Evolutionary conservation across 1,140 invertebrate species (phyloP), one percentile per base, ranked within the genome.

Genomic region (Drosophila nebulosa): DNA sequence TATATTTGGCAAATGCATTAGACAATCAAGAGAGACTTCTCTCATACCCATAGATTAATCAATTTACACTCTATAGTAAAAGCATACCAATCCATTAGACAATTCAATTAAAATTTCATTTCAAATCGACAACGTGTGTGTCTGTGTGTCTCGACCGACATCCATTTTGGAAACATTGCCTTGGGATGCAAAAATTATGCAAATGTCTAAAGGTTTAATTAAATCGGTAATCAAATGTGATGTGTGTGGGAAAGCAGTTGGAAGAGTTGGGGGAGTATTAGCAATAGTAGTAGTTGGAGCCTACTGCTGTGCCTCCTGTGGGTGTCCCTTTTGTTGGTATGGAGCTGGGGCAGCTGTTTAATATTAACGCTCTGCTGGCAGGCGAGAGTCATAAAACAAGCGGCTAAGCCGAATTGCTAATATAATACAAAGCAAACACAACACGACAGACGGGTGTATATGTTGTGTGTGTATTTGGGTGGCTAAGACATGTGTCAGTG

Each of bases 371-470:
- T 27, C 73, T 53, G 65, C 50, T 69, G 73, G 71, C 73, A 76
- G 74, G 74, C 73, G 30, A 77, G 51, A 59, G 67, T 56, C 57
- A 74, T 86, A 85, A 85, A 86, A 68, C 78, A 74, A 60, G 36
- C 35, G 35, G 58, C 59, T 36, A 63, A 55, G 53, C 58, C 58
- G 64, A 74, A 55, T 55, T 75, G 56, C 79, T 71, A 56, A 71
- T 50, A 70, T 46, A 46, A 46, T 42, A 65, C 61, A 67, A 62
- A 64, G 53, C 36, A 75, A 50, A 79, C 39, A 55, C 30, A 62
- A 2, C 58, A 42, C 35, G 30, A 51, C 50, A 9, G 26, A 66
- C 64, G 62, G 63, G 56, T 69, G 65, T 71, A 64, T 74, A 42
- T 27, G 42, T n/a, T 32, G 42, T 55, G 21, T 55, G 9, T 62